A percentile compares a stretch with the other conserved stretches of the same genome.
phyloP scores from a whole-genome alignment of 1,140 invertebrate genomes.

The Drosophila sp. region DNA sequence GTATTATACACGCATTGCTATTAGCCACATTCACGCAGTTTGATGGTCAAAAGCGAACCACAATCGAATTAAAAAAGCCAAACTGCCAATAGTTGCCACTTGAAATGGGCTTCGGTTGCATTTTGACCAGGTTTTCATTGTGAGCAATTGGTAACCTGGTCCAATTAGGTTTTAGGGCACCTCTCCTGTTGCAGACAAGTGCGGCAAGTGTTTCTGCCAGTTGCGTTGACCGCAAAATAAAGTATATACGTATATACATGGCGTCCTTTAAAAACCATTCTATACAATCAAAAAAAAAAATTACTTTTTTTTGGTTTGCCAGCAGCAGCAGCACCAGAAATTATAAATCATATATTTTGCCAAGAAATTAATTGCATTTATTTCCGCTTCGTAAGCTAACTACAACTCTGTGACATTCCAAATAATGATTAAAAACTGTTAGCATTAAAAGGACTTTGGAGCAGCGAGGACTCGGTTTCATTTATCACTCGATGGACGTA shows the following conservation, averaged over 20 bases:
- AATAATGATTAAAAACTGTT: slow-evolving; percentile 29
- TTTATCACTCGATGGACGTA: slow-evolving; percentile 19
- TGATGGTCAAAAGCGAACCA: slow-evolving; percentile 21
- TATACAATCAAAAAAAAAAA: slow-evolving; percentile 25
- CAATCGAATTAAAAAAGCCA: slow-evolving; percentile 31
- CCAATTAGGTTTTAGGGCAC: background rate
- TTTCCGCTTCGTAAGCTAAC: slow-evolving; percentile 32
- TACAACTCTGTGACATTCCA: slow-evolving; percentile 37
- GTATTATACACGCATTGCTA: slow-evolving; percentile 39
- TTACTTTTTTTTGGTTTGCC: background rate
- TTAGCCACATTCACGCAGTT: slow-evolving; percentile 23
- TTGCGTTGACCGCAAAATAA: slow-evolving; percentile 28
- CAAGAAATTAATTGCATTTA: slow-evolving; percentile 55
- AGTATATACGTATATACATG: slow-evolving; percentile 1
- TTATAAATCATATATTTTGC: slow-evolving; percentile 50
- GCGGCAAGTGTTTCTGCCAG: slow-evolving; percentile 41
- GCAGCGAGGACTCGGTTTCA: slow-evolving; percentile 13
- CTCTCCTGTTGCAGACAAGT: slow-evolving; percentile 32
- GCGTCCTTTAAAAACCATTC: slow-evolving; percentile 35
- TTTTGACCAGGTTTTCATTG: background rate
- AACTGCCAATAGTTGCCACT: slow-evolving; percentile 27
- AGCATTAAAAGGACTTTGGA: background rate
- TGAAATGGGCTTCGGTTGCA: slow-evolving; percentile 20
- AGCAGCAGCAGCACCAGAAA: slow-evolving; percentile 20
- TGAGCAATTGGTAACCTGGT: background rate